Conservation (phyloP, 2,888 invertebrate species). For the Lampropteryx suffumata region DNA sequence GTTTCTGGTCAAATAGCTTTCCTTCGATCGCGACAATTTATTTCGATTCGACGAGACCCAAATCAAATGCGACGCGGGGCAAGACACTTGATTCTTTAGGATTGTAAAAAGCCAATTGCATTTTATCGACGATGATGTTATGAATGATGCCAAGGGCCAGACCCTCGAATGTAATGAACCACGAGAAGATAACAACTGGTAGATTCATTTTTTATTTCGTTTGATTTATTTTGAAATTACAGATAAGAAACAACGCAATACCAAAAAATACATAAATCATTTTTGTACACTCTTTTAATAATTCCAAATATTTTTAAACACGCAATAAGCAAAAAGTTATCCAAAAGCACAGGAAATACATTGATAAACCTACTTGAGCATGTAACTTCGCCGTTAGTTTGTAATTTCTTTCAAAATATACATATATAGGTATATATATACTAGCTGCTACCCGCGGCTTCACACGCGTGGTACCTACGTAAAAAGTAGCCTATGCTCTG, state of each 20-base stretch:
- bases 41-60: constrained; percentile 34
- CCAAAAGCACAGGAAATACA: too few species aligned
- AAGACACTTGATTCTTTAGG: constrained; percentile 46
- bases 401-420: too few species aligned
- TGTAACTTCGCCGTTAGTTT: too few species aligned
- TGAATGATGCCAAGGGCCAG: constrained; percentile 39
- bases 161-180: constrained; percentile 47
- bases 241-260: too few species aligned
- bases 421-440: too few species aligned
- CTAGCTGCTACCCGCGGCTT: too few species aligned
- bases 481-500: too few species aligned
- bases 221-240: constrained; percentile 18
- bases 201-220: constrained; percentile 38
- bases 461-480: too few species aligned
- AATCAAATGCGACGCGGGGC: constrained; percentile 45
- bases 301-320: too few species aligned
- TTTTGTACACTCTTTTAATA: too few species aligned
- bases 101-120: constrained; percentile 51
- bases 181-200: constrained; percentile 52
- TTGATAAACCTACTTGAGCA: too few species aligned
- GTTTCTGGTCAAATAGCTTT: constrained; percentile 36
- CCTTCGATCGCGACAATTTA: constrained; percentile 24
- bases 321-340: too few species aligned
- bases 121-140: constrained; percentile 40
- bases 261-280: constrained; percentile 2